Percentiles rank a stretch among this genome's conserved stretches.
phyloP scores from a whole-genome alignment of 2,797 vertebrate genomes.

The Tympanoctomys barrerae region DNA sequence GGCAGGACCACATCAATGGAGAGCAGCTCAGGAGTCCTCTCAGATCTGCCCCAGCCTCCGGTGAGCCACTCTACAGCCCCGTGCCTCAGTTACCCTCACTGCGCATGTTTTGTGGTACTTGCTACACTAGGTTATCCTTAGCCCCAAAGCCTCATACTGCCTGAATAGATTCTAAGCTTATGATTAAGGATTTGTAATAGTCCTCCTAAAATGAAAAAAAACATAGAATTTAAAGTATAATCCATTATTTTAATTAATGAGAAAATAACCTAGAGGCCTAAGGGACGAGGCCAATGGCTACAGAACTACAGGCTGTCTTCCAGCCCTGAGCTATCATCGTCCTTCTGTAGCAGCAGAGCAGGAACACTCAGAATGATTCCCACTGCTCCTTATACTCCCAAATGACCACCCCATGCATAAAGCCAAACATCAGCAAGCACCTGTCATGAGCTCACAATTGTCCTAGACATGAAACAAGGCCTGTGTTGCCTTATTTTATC shows the following conservation, averaged over 20 bases:
- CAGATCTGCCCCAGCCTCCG: neutral
- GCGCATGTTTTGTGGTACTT: neutral
- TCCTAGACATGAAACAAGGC: neutral
- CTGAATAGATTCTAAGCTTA: constrained; percentile 9
- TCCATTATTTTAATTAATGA: constrained; percentile 31
- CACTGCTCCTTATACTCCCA: neutral
- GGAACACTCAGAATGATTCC: neutral
- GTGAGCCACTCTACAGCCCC: neutral
- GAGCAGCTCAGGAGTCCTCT: no score
- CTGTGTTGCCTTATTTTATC: neutral
- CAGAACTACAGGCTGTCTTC: neutral
- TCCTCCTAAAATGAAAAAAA: constrained; percentile 67
- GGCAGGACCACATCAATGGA: neutral
- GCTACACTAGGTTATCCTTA: neutral
- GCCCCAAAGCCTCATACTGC: neutral
- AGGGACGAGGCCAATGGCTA: neutral
- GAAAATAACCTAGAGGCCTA: constrained; percentile 44
- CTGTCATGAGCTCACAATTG: no score
- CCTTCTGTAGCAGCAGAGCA: neutral
- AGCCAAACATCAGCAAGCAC: neutral
- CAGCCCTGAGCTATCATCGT: neutral
- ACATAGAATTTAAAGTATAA: constrained; percentile 37
- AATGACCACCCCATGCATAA: neutral
- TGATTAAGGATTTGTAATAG: constrained; percentile 34
- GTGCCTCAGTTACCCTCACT: neutral